phyloP scores from a whole-genome alignment of 2,888 invertebrate species.

The Synergus umbraculus region DNA sequence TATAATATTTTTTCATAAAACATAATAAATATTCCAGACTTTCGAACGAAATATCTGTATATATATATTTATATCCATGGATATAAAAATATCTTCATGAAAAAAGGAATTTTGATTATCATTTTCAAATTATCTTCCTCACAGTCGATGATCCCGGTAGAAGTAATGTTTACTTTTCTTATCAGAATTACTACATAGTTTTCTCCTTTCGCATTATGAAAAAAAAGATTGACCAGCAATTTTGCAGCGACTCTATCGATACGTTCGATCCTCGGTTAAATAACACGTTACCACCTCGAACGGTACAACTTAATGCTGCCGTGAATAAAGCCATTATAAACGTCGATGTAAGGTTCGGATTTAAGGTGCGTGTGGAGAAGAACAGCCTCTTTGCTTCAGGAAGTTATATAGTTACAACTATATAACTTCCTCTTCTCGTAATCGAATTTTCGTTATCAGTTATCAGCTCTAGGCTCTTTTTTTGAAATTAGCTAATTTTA shows the following conservation, averaged over 20 bases:
- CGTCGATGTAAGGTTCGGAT: conserved; percentile 52
- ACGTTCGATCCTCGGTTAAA: conserved; percentile 57
- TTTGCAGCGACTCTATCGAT: conserved; percentile 47
- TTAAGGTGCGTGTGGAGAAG: conserved; percentile 49
- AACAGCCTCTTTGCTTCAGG: conserved; percentile 13
- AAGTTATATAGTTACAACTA: not conserved
- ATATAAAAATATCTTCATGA: too few relatives aligned
- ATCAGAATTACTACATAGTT: conserved; percentile 44
- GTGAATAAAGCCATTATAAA: conserved; percentile 65
- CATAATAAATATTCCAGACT: too few relatives aligned
- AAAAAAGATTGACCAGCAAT: conserved; percentile 45
- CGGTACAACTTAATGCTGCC: conserved; percentile 51
- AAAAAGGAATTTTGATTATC: conserved; percentile 23
- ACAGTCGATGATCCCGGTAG: conserved; percentile 41
- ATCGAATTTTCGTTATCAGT: not conserved
- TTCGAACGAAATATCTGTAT: too few relatives aligned
- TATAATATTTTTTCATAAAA: not conserved
- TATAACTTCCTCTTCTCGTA: not conserved
- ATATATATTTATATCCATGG: too few relatives aligned
- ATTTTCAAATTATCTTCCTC: not conserved
- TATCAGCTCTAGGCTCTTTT: not conserved
- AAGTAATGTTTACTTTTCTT: conserved; percentile 61
- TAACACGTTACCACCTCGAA: conserved; percentile 64
- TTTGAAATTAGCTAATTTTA: too few relatives aligned
- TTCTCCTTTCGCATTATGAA: conserved; percentile 50